Conservation (phyloP, 2,888 invertebrate genomes). For the Sinohyriopsis cumingii region DNA sequence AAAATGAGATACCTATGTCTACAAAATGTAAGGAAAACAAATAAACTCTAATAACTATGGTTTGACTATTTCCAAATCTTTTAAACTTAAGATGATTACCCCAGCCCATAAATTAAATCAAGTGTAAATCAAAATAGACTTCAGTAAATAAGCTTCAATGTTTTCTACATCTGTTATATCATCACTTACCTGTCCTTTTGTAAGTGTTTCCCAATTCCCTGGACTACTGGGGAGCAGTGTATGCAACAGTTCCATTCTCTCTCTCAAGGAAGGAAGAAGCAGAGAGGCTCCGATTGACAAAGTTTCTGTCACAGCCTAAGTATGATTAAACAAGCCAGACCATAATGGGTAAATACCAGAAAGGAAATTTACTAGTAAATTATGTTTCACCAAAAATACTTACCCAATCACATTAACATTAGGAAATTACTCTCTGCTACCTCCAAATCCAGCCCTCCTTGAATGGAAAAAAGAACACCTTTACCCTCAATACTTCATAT, state of each 20-base stretch:
- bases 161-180: background rate
- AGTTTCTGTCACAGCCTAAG: constrained; percentile 75
- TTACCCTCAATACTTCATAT: too few relatives aligned
- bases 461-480: too few relatives aligned
- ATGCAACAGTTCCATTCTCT: constrained; percentile 77
- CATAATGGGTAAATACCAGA: background rate
- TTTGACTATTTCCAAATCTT: too few relatives aligned
- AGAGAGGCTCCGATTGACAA: constrained; percentile 77
- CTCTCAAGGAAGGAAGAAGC: constrained; percentile 77
- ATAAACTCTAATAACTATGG: too few relatives aligned
- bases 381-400: too few relatives aligned
- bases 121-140: background rate
- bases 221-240: constrained; percentile 76
- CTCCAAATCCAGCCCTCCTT: too few relatives aligned
- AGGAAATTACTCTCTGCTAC: too few relatives aligned
- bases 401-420: too few relatives aligned
- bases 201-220: constrained; percentile 72
- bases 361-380: background rate
- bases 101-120: background rate
- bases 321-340: background rate
- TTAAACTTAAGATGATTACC: too few relatives aligned
- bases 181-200: constrained; percentile 75
- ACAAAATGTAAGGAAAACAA: too few relatives aligned
- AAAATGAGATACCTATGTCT: too few relatives aligned
- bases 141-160: background rate